Evolutionary conservation across 2,113 vertebrate species (phyloP), one percentile per base, ranked within the genome.

Genomic region (Rhodinocichla rosea): DNA sequence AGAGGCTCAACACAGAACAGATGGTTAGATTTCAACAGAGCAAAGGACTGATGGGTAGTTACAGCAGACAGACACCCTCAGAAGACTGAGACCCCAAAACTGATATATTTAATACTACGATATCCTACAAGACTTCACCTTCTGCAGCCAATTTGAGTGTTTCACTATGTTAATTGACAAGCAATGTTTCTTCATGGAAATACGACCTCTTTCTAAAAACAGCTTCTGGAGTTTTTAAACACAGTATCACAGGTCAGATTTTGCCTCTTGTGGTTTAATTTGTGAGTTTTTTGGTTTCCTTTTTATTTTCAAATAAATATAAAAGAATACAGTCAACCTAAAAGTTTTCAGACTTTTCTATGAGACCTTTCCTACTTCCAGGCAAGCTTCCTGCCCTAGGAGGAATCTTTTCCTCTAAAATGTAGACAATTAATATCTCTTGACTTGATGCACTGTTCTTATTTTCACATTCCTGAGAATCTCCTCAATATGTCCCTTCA

Each of bases 1-100:
- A 95, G 83, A 55, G 68, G 40, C 65, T 92, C 83, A 92, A 95
- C 69, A 84, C 52, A 81, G 93, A 97, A 82, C 82, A 97, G 90
- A 96, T 95, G 92, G 85, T 86, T 88, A 82, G 62, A 95, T 91
- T 94, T 94, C 57, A 95, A 81, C 90, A 93, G 80, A 95, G 73
- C 22, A 57, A 79, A 81, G 65, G 44, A 62, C 55, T 79, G n/a
- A 83, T 77, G 87, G 60, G 47, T 59, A 90, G 49, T 67, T 78
- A 75, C 30, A 77, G n/a, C 35, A 78, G 40, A 69, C 40, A 87
- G 35, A 39, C 39, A 69, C 9, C 11, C 24, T 86, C 64, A 74
- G 60, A 92, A 78, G 55, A 63, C 42, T 42, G 26, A 89, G 32
- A 32, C 15, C 55, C 56, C 44, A 44, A 80, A 93, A 83, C 3